These are phyloP conservation scores for Caenorhabditis briggsae DNA, from an alignment of 1,140 invertebrate species.

Conservation along the genomic window DNA sequence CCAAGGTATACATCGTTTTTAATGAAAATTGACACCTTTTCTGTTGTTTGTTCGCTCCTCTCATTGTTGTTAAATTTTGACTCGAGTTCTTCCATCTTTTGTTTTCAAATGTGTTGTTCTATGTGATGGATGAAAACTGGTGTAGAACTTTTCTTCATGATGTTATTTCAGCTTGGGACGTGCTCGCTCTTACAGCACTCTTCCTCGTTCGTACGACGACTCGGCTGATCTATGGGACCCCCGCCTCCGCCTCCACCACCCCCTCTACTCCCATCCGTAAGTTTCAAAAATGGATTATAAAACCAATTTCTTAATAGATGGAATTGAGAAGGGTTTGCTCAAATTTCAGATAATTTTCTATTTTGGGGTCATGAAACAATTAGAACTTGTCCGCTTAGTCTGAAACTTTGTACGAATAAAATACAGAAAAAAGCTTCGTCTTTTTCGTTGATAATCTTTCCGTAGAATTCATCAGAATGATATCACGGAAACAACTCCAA, in stretches of 20 bases:
- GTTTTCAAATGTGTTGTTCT: not conserved
- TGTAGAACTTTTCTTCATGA: not conserved
- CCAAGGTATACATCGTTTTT: constrained; percentile 56
- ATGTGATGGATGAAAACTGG: not conserved
- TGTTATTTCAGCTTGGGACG: constrained; percentile 43
- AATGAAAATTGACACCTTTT: constrained; percentile 31
- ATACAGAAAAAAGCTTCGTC: too few relatives aligned
- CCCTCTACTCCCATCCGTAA: constrained; percentile 67
- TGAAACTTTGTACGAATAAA: too few relatives aligned
- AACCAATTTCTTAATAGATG: not conserved
- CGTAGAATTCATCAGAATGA: too few relatives aligned
- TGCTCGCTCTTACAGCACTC: constrained; percentile 33
- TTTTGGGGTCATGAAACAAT: too few relatives aligned
- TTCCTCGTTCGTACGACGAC: constrained; percentile 9
- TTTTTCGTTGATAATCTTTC: too few relatives aligned
- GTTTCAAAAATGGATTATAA: not conserved
- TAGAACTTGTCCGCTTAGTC: too few relatives aligned
- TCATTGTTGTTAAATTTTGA: not conserved
- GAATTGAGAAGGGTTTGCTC: not conserved
- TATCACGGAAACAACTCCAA: too few relatives aligned
- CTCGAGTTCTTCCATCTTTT: not conserved
- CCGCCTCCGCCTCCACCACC: constrained; percentile 69
- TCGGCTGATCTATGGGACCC: constrained; percentile 60
- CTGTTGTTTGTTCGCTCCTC: not conserved
- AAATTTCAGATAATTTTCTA: too few relatives aligned